Percentiles rank a stretch among this genome's conserved stretches.
Evolutionary conservation across 2,797 vertebrate species (phyloP).

Genomic region (Apogon hyalosoma): DNA sequence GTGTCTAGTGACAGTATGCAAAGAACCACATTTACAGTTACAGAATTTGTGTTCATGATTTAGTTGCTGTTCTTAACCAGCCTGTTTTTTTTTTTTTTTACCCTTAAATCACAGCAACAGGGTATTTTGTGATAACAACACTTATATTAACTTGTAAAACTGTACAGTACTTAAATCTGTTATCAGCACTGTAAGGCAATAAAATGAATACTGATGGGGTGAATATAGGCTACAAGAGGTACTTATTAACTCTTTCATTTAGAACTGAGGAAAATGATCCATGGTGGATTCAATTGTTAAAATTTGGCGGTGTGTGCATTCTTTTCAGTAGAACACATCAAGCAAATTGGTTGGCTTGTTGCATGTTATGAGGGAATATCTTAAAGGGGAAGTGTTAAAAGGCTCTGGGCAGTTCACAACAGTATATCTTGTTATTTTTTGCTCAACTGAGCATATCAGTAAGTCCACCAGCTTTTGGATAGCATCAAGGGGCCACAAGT

Average conservation of each 20-base stretch:
- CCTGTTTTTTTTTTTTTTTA: constrained; percentile 18
- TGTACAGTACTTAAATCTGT: neutral
- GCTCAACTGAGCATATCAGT: constrained; percentile 31
- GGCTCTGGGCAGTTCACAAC: constrained; percentile 9
- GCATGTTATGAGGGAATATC: neutral
- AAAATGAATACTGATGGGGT: constrained; percentile 50
- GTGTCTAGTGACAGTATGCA: constrained; percentile 25
- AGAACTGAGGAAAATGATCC: constrained; percentile 29
- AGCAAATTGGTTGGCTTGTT: neutral
- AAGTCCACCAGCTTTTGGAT: constrained; percentile 44
- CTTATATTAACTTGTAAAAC: neutral
- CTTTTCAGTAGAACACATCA: neutral
- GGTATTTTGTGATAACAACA: neutral
- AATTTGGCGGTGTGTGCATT: neutral
- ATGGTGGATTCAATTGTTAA: too few species aligned
- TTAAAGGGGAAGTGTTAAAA: neutral
- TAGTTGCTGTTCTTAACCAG: constrained; percentile 1
- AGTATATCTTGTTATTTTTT: constrained; percentile 19
- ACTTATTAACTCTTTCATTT: constrained; percentile 46
- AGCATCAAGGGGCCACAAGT: constrained; percentile 56
- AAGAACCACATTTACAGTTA: constrained; percentile 12
- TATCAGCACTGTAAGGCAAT: constrained; percentile 31
- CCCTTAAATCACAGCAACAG: constrained; percentile 7
- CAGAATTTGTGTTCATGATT: constrained; percentile 4
- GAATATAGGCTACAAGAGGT: constrained; percentile 46